Conservation (phyloP, 2,113 vertebrate genomes). For the Rhynchopsitta pachyrhyncha region DNA sequence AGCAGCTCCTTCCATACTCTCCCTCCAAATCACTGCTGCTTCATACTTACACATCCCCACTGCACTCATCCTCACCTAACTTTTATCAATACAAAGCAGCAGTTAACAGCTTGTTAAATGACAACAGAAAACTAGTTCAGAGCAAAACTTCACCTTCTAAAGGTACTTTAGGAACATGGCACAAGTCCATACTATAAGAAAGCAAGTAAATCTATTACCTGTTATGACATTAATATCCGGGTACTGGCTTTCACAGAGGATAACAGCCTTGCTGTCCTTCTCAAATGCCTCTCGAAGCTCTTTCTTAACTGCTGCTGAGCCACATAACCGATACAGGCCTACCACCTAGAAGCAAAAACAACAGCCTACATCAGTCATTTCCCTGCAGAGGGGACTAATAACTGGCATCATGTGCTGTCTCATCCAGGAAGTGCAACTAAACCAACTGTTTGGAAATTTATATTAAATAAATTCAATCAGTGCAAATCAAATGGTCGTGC, state of each 20-base stretch:
- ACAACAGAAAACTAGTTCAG: background rate
- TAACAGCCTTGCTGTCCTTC: slow-evolving; percentile 86
- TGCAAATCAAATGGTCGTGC: rapidly evolving
- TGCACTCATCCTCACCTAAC: background rate
- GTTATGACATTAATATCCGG: slow-evolving; percentile 98
- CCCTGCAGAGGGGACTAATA: background rate
- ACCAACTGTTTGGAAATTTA: background rate
- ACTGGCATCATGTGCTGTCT: rapidly evolving
- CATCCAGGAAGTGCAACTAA: background rate
- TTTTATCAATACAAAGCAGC: background rate
- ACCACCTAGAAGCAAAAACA: slow-evolving; percentile 84
- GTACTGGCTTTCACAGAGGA: slow-evolving; percentile 89
- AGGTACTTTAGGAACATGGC: rapidly evolving
- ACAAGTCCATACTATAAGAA: background rate
- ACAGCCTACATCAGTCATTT: background rate
- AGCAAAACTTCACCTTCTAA: background rate
- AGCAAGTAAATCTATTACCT: slow-evolving; percentile 79
- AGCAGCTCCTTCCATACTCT: background rate
- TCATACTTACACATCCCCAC: too few relatives aligned
- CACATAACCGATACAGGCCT: slow-evolving; percentile 94
- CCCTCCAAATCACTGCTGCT: background rate
- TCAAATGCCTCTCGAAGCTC: slow-evolving; percentile 96
- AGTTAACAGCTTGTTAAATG: background rate
- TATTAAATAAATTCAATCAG: background rate
- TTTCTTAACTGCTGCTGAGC: slow-evolving; percentile 95